Percentiles rank a stretch among this genome's conserved stretches.
Conservation (phyloP, 2,113 vertebrate species). For the Tetraodon nigroviridis region DNA sequence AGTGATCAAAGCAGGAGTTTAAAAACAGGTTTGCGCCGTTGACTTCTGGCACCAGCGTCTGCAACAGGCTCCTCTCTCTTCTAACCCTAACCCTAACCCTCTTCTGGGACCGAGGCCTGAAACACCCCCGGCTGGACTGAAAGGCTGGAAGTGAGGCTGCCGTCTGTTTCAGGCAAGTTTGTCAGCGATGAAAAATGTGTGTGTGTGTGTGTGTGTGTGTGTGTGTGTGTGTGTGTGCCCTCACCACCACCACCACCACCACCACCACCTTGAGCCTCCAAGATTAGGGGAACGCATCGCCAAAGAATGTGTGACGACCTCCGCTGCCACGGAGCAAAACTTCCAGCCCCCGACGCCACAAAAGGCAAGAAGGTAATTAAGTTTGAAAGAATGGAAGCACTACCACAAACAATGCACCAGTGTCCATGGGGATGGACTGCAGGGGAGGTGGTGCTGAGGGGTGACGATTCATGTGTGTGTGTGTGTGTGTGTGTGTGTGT, state of each 20-base stretch:
- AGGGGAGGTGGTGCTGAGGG: background rate
- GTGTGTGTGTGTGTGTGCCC: no score
- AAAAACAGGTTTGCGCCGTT: no score
- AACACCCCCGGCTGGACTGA: no score
- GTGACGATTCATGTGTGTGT: slow-evolving; percentile 4
- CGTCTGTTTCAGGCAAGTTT: no score
- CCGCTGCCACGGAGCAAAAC: slow-evolving; percentile 92
- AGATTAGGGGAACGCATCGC: slow-evolving; percentile 96
- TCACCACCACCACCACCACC: slow-evolving; percentile 78
- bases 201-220: no score
- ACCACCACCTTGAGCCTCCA: slow-evolving; percentile 72
- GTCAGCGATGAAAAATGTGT: no score
- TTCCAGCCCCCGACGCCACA: slow-evolving; percentile 93
- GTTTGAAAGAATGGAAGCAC: slow-evolving; percentile 89
- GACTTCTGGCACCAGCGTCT: no score
- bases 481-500: slow-evolving; percentile 5
- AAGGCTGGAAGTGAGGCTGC: no score
- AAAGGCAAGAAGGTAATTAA: slow-evolving; percentile 99
- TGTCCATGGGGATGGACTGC: slow-evolving; percentile 67
- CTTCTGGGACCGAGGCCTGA: no score
- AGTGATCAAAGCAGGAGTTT: no score
- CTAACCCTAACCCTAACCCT: no score
- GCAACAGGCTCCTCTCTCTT: no score
- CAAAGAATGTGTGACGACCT: slow-evolving; percentile 99
- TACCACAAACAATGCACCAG: slow-evolving; percentile 78